Conservation (phyloP, 2,888 invertebrate species). For the Erynnis tages region DNA sequence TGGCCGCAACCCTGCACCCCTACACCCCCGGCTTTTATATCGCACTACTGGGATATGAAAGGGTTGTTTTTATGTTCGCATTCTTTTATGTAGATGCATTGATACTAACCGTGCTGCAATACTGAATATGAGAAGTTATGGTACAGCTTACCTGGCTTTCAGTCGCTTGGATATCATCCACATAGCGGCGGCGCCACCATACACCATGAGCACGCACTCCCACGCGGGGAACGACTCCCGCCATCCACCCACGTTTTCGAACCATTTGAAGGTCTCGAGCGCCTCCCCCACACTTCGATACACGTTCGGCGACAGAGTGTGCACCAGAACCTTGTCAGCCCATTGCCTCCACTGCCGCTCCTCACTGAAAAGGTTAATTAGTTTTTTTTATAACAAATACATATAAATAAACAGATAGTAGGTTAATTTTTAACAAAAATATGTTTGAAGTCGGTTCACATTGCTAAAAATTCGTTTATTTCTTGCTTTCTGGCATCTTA, state of each 20-base stretch:
- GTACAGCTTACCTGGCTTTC: constrained; percentile 88
- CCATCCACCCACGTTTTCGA: constrained; percentile 96
- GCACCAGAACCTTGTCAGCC: constrained; percentile 95
- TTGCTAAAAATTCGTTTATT: too few species aligned
- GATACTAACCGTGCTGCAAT: too few species aligned
- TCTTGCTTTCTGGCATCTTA: too few species aligned
- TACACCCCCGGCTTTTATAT: too few species aligned
- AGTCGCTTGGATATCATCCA: constrained; percentile 94
- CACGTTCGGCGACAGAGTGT: constrained; percentile 97
- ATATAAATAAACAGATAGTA: too few species aligned
- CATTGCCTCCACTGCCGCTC: constrained; percentile 98
- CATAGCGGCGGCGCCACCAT: constrained; percentile 97
- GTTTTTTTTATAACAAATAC: too few species aligned
- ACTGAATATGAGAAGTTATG: too few species aligned
- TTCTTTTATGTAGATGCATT: constrained; percentile 7
- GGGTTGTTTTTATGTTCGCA: too few species aligned
- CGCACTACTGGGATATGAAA: too few species aligned
- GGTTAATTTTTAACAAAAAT: too few species aligned
- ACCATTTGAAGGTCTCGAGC: constrained; percentile 95
- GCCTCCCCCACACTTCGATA: constrained; percentile 94
- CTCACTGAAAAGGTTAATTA: constrained; percentile 81
- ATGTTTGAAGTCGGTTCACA: too few species aligned
- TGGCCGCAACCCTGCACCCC: too few species aligned
- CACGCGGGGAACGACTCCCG: constrained; percentile 91
- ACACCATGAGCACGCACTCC: constrained; percentile 93